Conservation (phyloP, 1,140 invertebrate species). For the Drosophila virilis region DNA sequence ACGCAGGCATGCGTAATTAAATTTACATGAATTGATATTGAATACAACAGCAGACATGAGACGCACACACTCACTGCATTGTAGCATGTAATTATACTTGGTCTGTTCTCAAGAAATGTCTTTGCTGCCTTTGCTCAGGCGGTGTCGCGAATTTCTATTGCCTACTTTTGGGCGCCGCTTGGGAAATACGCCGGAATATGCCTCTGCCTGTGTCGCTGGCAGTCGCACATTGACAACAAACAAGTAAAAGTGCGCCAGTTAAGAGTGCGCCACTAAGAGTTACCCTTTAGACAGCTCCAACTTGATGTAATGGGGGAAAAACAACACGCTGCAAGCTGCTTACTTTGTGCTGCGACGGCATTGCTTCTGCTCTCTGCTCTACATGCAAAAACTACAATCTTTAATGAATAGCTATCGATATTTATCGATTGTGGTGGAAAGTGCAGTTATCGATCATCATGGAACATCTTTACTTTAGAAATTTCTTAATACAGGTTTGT, state of each 20-base stretch:
- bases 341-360: too few relatives aligned
- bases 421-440: too few relatives aligned
- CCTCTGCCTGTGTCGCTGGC: not conserved
- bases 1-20: constrained; percentile 77
- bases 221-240: constrained; percentile 10
- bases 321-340: too few relatives aligned
- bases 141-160: constrained; percentile 23
- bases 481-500: too few relatives aligned
- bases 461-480: too few relatives aligned
- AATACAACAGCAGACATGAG: constrained; percentile 47
- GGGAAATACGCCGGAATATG: not conserved
- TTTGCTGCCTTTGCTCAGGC: not conserved
- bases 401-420: too few relatives aligned
- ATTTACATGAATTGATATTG: constrained; percentile 82
- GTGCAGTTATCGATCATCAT: too few relatives aligned
- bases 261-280: not conserved
- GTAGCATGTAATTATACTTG: constrained; percentile 64
- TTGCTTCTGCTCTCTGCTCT: too few relatives aligned
- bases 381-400: too few relatives aligned
- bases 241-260: not conserved
- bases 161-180: constrained; percentile 36
- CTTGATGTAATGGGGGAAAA: too few relatives aligned
- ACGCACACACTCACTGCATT: constrained; percentile 14
- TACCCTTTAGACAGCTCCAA: not conserved
- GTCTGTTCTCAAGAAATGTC: constrained; percentile 42